phyloP scores from a whole-genome alignment of 2,113 vertebrate genomes.

The Chaenogobius annularis region DNA sequence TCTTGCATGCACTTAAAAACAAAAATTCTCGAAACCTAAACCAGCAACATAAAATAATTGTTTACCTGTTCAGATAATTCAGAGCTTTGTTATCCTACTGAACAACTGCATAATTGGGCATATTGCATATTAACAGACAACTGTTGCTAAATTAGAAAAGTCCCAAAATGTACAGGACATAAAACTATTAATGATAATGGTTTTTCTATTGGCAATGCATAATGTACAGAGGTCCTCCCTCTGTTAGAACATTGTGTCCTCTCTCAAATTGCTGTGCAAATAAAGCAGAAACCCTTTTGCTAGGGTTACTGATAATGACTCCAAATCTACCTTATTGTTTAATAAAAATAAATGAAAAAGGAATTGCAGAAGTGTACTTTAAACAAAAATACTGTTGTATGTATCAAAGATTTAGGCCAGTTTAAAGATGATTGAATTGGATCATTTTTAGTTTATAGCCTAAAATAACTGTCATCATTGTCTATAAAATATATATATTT shows the following conservation, averaged over 20 bases:
- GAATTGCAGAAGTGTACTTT: too few relatives aligned
- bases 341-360: too few relatives aligned
- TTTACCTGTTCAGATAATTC: background rate
- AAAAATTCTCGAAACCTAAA: too few relatives aligned
- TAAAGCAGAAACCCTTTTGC: background rate
- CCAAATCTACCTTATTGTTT: too few relatives aligned
- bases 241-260: conserved; percentile 36
- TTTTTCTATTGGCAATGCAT: background rate
- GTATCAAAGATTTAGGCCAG: too few relatives aligned
- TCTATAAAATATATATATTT: background rate
- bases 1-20: background rate
- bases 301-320: too few relatives aligned
- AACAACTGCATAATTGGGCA: background rate
- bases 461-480: background rate
- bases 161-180: background rate
- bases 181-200: background rate
- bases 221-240: background rate
- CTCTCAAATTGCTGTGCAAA: background rate
- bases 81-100: background rate
- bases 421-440: too few relatives aligned
- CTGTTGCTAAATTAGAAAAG: background rate
- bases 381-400: too few relatives aligned
- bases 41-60: too few relatives aligned
- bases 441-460: too few relatives aligned
- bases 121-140: too few relatives aligned